Conservation (phyloP, 2,888 invertebrate species). For the Malachius bipustulatus region DNA sequence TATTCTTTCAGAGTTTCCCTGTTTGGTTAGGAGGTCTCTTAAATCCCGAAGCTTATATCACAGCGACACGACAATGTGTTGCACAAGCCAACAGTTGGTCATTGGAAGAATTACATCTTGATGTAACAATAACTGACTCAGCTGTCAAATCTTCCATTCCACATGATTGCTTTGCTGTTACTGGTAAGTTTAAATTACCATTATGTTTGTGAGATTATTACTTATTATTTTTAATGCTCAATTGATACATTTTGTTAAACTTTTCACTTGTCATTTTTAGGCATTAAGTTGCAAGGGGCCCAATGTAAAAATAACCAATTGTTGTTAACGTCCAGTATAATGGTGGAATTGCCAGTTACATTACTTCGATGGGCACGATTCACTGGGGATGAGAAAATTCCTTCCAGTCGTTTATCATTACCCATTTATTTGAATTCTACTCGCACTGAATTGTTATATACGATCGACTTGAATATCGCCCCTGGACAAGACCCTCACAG, state of each 20-base stretch:
- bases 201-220: too few species aligned
- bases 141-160: constrained; percentile 33
- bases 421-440: constrained; percentile 97
- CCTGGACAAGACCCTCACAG: constrained; percentile 86
- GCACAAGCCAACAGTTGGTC: constrained; percentile 96
- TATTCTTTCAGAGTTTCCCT: constrained; percentile 67
- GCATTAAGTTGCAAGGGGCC: constrained; percentile 93
- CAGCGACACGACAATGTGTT: constrained; percentile 96
- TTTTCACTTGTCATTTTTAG: constrained; percentile 42
- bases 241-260: not conserved
- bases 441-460: constrained; percentile 87
- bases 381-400: constrained; percentile 34
- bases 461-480: constrained; percentile 85
- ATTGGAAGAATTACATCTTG: constrained; percentile 84
- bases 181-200: constrained; percentile 34
- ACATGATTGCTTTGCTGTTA: constrained; percentile 39
- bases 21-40: constrained; percentile 97
- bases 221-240: not conserved
- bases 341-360: constrained; percentile 85
- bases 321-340: constrained; percentile 83
- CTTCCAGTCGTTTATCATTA: constrained; percentile 63
- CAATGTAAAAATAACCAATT: constrained; percentile 85
- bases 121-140: constrained; percentile 56
- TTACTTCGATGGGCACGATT: constrained; percentile 71
- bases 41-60: constrained; percentile 98